These are phyloP conservation scores for Cynocephalus volans DNA, from an alignment of 2,113 vertebrate genomes.

Conservation along the genomic window DNA sequence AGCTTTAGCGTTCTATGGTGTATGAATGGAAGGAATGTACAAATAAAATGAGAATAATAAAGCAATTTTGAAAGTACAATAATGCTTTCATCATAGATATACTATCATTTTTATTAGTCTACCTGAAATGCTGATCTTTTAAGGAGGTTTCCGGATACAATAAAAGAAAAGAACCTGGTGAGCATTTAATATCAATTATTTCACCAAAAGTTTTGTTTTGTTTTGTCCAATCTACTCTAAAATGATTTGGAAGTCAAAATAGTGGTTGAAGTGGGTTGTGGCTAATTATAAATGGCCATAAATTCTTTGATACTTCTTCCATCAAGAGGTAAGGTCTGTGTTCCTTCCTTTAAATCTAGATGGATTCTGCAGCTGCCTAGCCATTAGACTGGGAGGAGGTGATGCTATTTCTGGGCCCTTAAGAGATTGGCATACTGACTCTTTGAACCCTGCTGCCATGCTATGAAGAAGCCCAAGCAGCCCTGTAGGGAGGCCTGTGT, in stretches of 20 bases:
- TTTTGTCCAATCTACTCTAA: conserved; percentile 27
- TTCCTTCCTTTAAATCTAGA: background rate
- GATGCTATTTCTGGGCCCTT: background rate
- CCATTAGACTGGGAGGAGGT: background rate
- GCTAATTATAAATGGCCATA: background rate
- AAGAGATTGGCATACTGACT: background rate
- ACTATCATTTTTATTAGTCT: conserved; percentile 57
- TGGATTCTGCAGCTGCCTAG: background rate
- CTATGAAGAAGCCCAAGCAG: background rate
- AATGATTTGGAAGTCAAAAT: conserved; percentile 33
- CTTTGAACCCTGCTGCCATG: background rate
- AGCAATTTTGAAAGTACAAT: conserved; percentile 16
- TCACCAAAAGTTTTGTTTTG: background rate
- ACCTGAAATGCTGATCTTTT: conserved; percentile 15
- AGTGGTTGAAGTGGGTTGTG: background rate
- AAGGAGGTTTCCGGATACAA: background rate
- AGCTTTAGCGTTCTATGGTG: background rate
- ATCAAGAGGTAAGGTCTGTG: background rate
- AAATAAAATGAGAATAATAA: conserved; percentile 5
- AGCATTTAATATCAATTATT: background rate
- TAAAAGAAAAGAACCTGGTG: conserved; percentile 28
- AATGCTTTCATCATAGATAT: background rate
- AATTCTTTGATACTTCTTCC: background rate
- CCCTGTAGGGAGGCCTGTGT: background rate
- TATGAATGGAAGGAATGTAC: background rate